Base-by-base conservation (phyloP, 1,140 invertebrate genomes). In the Polypedilum vanderplanki region DNA sequence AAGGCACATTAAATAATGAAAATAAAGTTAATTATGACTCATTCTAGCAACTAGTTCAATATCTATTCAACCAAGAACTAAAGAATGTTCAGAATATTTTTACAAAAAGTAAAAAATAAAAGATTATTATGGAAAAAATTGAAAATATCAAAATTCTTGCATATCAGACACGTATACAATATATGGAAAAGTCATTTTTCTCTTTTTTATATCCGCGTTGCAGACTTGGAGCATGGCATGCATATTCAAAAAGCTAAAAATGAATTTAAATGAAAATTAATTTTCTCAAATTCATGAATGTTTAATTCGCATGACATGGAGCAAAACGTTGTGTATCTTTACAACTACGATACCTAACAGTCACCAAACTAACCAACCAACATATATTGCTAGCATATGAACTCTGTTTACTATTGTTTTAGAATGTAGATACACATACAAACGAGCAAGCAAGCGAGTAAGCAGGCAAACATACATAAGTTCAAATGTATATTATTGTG, bases 181-280 rank as follows among this genome's bases (percentile, higher is more conserved):
- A 33, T 33, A 33, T 33, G 24, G 5, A 5, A 33, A 33, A 33
- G 24, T 33, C n/a, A 46, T 10, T 46, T 46, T 46, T 46, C 41
- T 46, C 41, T 46, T 46, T 46, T n/a, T n/a, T n/a, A n/a, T 15
- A 46, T 46, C 41, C 46, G 46, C 46, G 46, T 57, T 57, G 46
- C 46, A 57, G 46, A 4, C 12, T 4, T 57, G 46, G 15, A 57
- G 12, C 46, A 57, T n/a, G 24, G 24, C 46, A 12, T 57, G 46
- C 46, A 57, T n/a, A 57, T 57, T 57, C 46, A 12, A 57, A 57
- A 33, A 33, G 24, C 46, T 57, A 57, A n/a, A 57, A 57, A 57
- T 57, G 46, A 57, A 57, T 57, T 57, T 57, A 57, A 57, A 57
- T 57, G 46, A 57, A 57, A 57, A 57, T 57, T 57, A 57, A 57